Evolutionary conservation across 2,797 vertebrate species (phyloP).

Genomic region (Danio kyathit): DNA sequence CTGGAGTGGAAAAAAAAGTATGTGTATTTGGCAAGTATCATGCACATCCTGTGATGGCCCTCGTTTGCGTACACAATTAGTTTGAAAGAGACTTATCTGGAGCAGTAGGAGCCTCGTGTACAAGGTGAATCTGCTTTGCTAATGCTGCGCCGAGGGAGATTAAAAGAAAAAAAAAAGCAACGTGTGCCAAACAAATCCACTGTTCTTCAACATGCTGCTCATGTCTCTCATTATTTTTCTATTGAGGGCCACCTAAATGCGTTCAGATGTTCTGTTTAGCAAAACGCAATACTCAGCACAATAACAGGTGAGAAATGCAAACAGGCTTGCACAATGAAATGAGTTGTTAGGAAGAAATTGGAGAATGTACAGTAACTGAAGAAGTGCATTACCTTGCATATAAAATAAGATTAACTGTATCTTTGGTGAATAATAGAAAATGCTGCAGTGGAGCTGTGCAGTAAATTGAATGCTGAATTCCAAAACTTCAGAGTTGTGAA

Average conservation of each 20-base stretch:
- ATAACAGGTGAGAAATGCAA: slow-evolving; percentile 27
- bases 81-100: slow-evolving; percentile 54
- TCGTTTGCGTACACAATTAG: slow-evolving; percentile 57
- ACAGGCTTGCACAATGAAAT: slow-evolving; percentile 38
- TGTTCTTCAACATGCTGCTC: slow-evolving; percentile 49
- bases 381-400: background rate
- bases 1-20: background rate
- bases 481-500: too few relatives aligned
- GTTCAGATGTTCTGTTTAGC: slow-evolving; percentile 42
- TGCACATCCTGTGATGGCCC: slow-evolving; percentile 40
- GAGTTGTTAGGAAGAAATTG: slow-evolving; percentile 23
- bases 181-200: slow-evolving; percentile 39
- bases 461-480: background rate
- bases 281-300: slow-evolving; percentile 47
- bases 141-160: slow-evolving; percentile 49
- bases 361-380: slow-evolving; percentile 26
- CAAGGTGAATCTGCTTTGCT: slow-evolving; percentile 51
- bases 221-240: slow-evolving; percentile 48
- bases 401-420: background rate
- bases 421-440: background rate
- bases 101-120: slow-evolving; percentile 46
- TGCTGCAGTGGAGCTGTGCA: background rate
- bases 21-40: slow-evolving; percentile 49
- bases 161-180: slow-evolving; percentile 44
- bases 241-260: slow-evolving; percentile 22